Percentiles rank a stretch among this genome's conserved stretches.
These are phyloP conservation scores for Microctonus hyperodae DNA, from an alignment of 2,888 invertebrate genomes.

Conservation along the genomic window DNA sequence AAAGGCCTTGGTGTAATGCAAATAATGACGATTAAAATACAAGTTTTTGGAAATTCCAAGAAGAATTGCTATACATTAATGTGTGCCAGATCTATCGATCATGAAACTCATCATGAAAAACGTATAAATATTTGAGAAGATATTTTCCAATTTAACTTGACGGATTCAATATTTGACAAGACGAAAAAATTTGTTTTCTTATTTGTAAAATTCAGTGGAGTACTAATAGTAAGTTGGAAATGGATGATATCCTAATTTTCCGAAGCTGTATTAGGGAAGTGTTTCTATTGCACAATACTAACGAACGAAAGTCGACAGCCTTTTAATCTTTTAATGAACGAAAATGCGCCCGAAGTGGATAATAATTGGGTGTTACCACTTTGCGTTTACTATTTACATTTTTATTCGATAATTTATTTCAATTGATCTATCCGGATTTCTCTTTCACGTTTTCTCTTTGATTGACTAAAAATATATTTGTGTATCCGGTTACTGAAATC, in stretches of 20 bases:
- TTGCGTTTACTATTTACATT: constrained; percentile 25
- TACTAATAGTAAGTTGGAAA: neutral
- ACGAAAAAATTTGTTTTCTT: too few species aligned
- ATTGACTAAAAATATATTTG: constrained; percentile 1
- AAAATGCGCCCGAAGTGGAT: neutral
- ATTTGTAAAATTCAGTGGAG: neutral
- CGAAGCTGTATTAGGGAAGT: neutral
- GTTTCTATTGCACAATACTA: neutral
- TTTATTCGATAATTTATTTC: constrained; percentile 28
- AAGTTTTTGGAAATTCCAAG: neutral
- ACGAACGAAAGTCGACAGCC: neutral
- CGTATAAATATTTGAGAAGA: neutral
- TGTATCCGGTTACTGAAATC: constrained; percentile 1
- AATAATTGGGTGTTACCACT: constrained; percentile 7
- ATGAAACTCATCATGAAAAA: neutral
- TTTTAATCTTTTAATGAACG: neutral
- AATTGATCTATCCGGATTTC: constrained; percentile 24
- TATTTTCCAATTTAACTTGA: neutral
- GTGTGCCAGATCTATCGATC: neutral
- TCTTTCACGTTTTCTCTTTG: constrained; percentile 32
- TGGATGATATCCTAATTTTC: constrained; percentile 5
- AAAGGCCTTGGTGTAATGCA: neutral
- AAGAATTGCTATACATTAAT: neutral
- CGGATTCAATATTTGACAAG: neutral
- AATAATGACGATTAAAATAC: neutral